Conservation (phyloP, 2,888 invertebrate genomes). For the Cataglyphis livida region DNA sequence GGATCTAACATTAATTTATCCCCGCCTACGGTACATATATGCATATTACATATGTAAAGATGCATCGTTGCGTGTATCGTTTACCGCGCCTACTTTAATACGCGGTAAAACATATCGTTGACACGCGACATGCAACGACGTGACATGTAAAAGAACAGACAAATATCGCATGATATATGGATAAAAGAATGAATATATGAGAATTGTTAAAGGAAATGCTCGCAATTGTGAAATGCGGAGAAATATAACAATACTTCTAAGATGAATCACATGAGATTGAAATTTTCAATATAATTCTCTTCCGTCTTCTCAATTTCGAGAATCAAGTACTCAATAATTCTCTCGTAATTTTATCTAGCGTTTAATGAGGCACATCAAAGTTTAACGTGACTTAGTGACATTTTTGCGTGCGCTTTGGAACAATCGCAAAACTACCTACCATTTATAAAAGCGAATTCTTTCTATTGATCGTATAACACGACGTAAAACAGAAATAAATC, state of each 20-base stretch:
- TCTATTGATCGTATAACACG: slow-evolving; percentile 15
- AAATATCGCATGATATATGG: background rate
- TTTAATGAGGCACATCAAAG: background rate
- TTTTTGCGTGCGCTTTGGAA: slow-evolving; percentile 17
- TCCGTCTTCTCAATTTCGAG: background rate
- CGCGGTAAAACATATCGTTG: background rate
- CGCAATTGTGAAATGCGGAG: background rate
- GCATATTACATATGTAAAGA: background rate
- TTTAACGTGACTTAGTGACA: slow-evolving; percentile 33
- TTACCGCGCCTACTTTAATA: slow-evolving; percentile 5
- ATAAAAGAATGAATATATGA: background rate
- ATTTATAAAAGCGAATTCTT: slow-evolving; percentile 21
- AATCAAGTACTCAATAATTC: background rate
- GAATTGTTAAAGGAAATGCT: background rate
- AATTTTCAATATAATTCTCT: background rate
- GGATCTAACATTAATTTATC: slow-evolving; percentile 94
- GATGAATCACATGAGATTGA: background rate
- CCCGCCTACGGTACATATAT: slow-evolving; percentile 92
- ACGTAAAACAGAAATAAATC: slow-evolving; percentile 46
- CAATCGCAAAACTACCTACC: slow-evolving; percentile 32
- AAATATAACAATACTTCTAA: background rate
- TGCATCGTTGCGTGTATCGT: background rate
- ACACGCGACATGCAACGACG: background rate
- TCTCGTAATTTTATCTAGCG: background rate
- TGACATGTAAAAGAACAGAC: background rate